These are phyloP conservation scores for Scrobipalpa costella DNA, from an alignment of 2,888 invertebrate genomes.

Conservation along the genomic window DNA sequence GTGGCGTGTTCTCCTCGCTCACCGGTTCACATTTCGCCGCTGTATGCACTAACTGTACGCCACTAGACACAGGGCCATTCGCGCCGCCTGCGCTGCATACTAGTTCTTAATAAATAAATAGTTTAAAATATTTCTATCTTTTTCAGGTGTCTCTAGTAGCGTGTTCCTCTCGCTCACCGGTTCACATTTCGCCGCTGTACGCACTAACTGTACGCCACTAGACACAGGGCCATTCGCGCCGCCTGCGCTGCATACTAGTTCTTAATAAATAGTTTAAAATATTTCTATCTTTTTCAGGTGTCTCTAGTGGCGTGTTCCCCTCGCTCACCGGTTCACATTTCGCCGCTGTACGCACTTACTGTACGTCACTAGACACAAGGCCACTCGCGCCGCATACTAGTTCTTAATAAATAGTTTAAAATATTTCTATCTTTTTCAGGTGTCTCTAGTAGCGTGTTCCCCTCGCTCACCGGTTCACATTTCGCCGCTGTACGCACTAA, in stretches of 20 bases:
- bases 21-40: constrained; percentile 42
- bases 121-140: not conserved
- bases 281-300: not conserved
- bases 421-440: not conserved
- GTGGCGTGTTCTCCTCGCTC: not conserved
- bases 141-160: not conserved
- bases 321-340: constrained; percentile 38
- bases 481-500: constrained; percentile 51
- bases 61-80: constrained; percentile 41
- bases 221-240: constrained; percentile 37
- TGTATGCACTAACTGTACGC: constrained; percentile 56
- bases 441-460: not conserved
- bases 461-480: constrained; percentile 35
- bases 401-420: no score
- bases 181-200: constrained; percentile 46
- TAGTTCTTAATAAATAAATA: no score
- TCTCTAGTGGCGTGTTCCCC: not conserved
- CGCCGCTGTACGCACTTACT: constrained; percentile 51
- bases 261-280: no score
- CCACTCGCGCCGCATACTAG: constrained; percentile 36
- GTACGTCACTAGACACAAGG: constrained; percentile 48
- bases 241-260: no score
- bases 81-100: constrained; percentile 32
- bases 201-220: constrained; percentile 57
- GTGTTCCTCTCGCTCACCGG: constrained; percentile 4